These are phyloP conservation scores for Tragelaphus imberbis DNA, from an alignment of 2,113 vertebrate genomes.

Conservation along the genomic window DNA sequence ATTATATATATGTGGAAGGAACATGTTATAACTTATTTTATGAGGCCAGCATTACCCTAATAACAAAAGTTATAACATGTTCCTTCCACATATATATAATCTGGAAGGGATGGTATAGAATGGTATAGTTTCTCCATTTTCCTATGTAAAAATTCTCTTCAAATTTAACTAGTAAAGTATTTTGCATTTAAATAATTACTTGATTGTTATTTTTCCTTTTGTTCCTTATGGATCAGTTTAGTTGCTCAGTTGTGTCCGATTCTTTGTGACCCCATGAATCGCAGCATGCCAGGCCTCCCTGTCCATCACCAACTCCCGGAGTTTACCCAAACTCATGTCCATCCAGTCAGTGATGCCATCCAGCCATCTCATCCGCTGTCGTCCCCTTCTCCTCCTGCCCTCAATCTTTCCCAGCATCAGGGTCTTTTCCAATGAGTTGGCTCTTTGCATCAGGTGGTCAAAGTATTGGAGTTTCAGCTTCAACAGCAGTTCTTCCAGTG, in stretches of 20 bases:
- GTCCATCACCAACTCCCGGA: not conserved
- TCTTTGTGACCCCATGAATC: fast-evolving
- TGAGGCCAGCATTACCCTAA: not conserved
- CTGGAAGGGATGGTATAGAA: not conserved
- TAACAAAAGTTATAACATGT: not conserved
- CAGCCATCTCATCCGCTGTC: not conserved
- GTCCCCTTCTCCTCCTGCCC: not conserved
- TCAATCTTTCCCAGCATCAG: not conserved
- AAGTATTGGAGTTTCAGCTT: not conserved
- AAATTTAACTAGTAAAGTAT: not conserved
- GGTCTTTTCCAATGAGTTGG: not conserved
- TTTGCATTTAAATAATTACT: not conserved
- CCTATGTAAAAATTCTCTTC: not conserved
- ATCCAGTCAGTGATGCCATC: fast-evolving
- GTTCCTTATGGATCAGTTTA: not conserved
- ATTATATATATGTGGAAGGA: not conserved
- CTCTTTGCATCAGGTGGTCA: not conserved
- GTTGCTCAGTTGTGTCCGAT: fast-evolving
- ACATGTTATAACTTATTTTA: not conserved
- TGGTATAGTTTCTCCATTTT: not conserved
- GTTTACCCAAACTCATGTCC: not conserved
- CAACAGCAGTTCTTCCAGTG: not conserved
- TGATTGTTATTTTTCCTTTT: not conserved
- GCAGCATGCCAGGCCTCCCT: not conserved
- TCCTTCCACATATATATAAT: not conserved